These are phyloP conservation scores for Aphidius gifuensis DNA, from an alignment of 1,140 invertebrate genomes.

Conservation along the genomic window DNA sequence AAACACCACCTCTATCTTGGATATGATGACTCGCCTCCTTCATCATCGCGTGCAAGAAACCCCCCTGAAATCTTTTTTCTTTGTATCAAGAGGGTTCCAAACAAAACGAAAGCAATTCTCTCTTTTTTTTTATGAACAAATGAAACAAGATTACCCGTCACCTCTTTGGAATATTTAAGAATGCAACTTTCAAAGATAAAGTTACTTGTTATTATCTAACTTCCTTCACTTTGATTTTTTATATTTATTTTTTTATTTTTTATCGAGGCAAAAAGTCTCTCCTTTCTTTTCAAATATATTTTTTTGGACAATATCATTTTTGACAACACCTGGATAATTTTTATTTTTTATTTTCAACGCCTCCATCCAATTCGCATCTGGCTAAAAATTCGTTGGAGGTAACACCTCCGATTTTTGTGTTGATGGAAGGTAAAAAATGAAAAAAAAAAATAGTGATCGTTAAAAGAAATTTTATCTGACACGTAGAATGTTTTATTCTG, in stretches of 20 bases:
- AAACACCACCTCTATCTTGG: constrained; percentile 35
- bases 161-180: constrained; percentile 2
- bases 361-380: constrained; percentile 18
- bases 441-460: too few relatives aligned
- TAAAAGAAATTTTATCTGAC: too few relatives aligned
- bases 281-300: too few relatives aligned
- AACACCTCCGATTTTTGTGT: background rate
- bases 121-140: constrained; percentile 4
- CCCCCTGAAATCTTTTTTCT: background rate
- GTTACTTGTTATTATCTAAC: constrained; percentile 7
- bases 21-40: constrained; percentile 21
- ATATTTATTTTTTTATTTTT: too few relatives aligned
- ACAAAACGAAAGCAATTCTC: too few relatives aligned
- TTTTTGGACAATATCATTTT: too few relatives aligned
- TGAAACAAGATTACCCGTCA: constrained; percentile 7
- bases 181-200: background rate
- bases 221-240: background rate
- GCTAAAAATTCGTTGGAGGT: constrained; percentile 13
- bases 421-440: too few relatives aligned
- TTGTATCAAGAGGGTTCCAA: too few relatives aligned
- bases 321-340: constrained; percentile 2
- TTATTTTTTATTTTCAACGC: background rate
- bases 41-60: background rate
- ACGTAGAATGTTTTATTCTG: too few relatives aligned
- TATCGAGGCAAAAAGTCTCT: too few relatives aligned